Evolutionary conservation across 2,797 vertebrate species (phyloP).

Genomic region (Lemur catta): DNA sequence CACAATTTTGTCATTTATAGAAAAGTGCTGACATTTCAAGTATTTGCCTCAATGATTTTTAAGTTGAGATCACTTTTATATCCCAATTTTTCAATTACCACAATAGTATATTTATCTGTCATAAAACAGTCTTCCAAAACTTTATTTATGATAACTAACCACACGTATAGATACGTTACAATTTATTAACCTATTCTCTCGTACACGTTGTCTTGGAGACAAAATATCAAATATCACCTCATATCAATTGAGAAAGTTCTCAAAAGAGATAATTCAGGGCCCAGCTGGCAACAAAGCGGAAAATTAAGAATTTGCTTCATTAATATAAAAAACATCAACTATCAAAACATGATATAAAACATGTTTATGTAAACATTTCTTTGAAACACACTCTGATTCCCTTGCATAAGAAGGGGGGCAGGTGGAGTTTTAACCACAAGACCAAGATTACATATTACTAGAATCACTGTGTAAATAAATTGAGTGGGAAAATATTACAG

Average conservation of each 20-base stretch:
- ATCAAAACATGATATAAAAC: neutral
- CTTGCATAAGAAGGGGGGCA: neutral
- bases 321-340: neutral
- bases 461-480: neutral
- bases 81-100: neutral
- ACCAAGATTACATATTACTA: neutral
- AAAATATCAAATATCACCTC: neutral
- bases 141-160: neutral
- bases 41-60: neutral
- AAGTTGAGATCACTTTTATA: constrained; percentile 12
- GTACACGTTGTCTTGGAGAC: neutral
- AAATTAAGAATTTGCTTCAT: constrained; percentile 26
- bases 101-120: neutral
- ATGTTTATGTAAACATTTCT: neutral
- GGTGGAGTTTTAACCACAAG: neutral
- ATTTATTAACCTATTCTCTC: neutral
- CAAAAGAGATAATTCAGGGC: neutral
- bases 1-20: neutral
- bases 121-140: constrained; percentile 12
- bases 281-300: neutral
- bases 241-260: neutral
- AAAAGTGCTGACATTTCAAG: neutral
- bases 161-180: neutral
- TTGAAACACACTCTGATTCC: constrained; percentile 10
- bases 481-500: constrained; percentile 17